Evolutionary conservation across 1,140 invertebrate genomes (phyloP), one percentile per base, ranked within the genome.

Genomic region (Drosophila equinoxialis): DNA sequence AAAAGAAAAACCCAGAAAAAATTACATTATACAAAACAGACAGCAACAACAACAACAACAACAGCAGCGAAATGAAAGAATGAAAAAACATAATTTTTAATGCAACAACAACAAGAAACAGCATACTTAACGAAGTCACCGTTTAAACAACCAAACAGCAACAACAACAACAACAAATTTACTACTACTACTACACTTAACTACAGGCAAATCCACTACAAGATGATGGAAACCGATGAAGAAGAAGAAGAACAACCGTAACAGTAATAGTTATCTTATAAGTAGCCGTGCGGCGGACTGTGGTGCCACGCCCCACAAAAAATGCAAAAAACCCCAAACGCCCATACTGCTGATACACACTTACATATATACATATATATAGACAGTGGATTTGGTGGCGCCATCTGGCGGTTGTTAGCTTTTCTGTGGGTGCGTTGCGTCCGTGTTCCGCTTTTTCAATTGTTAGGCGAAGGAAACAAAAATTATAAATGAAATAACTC

Each of bases 121-220:
- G 79, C 83, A 86, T 83, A 89, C 76, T 83, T 83, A 86, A 86
- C 68, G 83, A 89, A 87, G 83, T 86, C 84, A 87, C 83, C 84
- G 83, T 87, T 87, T 80, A 72, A 81, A 65, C 71, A 89, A 77
- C 54, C 81, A 80, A 37, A 37, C 35, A 37, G 68, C 70, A 79
- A 69, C 57, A 82, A 77, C 59, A 82, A 77, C 59, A 64, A 66
- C 62, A 73, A 55, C 64, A 87, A 87, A 72, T 74, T 79, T 77
- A 87, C 77, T 75, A 83, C 68, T 75, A 83, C 68, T 75, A 83
- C 64, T 74, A 87, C 83, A 86, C 82, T 86, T 76, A 71, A 83
- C 74, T 68, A 80, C 75, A 80, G 45, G 17, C 45, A 51, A 51
- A 51, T 23, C 45, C 45, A 39, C 42, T 51, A 63, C 61, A 63